Conservation (phyloP, 1,140 invertebrate genomes). For the Onthophagus taurus region DNA sequence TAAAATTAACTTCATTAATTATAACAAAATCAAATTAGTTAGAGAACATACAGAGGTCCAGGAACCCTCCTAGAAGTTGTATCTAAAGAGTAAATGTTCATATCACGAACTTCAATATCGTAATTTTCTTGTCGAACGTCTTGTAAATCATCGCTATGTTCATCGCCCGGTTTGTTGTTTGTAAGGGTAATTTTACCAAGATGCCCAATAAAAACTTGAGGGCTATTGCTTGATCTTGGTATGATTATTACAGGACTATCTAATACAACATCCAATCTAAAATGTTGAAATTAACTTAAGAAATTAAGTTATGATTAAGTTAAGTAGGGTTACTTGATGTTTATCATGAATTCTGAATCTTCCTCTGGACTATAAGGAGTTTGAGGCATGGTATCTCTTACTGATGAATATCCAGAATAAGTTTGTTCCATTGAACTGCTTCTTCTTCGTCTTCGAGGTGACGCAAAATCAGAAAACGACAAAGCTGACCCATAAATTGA, state of each 20-base stretch:
- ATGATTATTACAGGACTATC: slow-evolving; percentile 86
- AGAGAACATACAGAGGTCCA: slow-evolving; percentile 20
- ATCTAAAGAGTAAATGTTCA: slow-evolving; percentile 78
- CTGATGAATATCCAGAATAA: slow-evolving; percentile 27
- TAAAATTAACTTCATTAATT: slow-evolving; percentile 7
- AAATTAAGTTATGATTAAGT: neutral
- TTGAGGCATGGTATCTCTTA: slow-evolving; percentile 32
- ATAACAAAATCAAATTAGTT: neutral
- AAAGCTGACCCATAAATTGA: slow-evolving; percentile 35
- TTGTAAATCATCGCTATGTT: slow-evolving; percentile 15
- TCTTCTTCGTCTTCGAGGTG: slow-evolving; percentile 32
- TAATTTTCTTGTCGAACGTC: slow-evolving; percentile 39
- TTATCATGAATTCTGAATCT: slow-evolving; percentile 31
- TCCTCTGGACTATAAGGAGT: slow-evolving; percentile 39
- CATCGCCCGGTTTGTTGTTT: slow-evolving; percentile 15
- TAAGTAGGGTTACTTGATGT: slow-evolving; percentile 18
- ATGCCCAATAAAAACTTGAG: slow-evolving; percentile 84
- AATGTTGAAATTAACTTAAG: slow-evolving; percentile 10
- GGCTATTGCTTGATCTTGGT: slow-evolving; percentile 62
- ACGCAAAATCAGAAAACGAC: slow-evolving; percentile 30
- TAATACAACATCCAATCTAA: slow-evolving; percentile 63
- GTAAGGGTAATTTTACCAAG: slow-evolving; percentile 76
- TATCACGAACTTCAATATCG: slow-evolving; percentile 66
- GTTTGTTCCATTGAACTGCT: slow-evolving; percentile 36
- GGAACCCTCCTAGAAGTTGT: slow-evolving; percentile 34